Percentiles rank a stretch among this genome's conserved stretches.
phyloP scores from a whole-genome alignment of 2,888 invertebrate genomes.

The Sericinus montela region DNA sequence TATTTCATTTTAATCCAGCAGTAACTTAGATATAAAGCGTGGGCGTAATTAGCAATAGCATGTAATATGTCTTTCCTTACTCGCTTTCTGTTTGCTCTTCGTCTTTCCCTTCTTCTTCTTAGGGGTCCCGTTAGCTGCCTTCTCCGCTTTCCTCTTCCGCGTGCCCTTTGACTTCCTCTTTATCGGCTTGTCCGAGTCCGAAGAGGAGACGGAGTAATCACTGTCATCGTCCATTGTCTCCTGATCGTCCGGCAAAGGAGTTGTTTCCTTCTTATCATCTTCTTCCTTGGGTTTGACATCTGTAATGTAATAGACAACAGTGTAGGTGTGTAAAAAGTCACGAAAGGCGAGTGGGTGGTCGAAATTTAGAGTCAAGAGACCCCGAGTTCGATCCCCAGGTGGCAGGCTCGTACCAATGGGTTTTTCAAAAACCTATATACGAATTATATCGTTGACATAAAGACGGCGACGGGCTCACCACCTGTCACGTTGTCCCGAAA shows the following conservation, averaged over 20 bases:
- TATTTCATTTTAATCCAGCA: no score
- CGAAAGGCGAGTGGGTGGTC: no score
- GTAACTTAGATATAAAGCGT: no score
- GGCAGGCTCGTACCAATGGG: no score
- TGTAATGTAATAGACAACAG: not conserved
- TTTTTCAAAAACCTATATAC: no score
- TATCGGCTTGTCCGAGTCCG: constrained; percentile 62
- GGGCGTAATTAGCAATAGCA: no score
- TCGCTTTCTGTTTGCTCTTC: constrained; percentile 40
- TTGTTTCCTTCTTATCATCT: constrained; percentile 26
- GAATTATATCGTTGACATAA: no score
- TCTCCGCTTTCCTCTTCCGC: constrained; percentile 25
- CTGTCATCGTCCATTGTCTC: constrained; percentile 26
- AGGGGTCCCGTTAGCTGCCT: constrained; percentile 35
- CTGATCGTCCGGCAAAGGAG: constrained; percentile 11
- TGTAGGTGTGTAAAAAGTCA: no score
- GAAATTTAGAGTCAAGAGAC: no score
- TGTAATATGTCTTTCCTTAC: constrained; percentile 19
- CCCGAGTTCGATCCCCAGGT: no score
- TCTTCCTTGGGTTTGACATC: constrained; percentile 34
- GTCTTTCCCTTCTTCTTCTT: constrained; percentile 31
- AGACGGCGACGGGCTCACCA: no score
- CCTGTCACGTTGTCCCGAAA: no score
- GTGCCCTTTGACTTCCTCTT: constrained; percentile 40
- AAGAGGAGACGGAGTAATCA: constrained; percentile 51